Evolutionary conservation across 2,113 vertebrate genomes (phyloP).

Genomic region (Leuciscus idus): DNA sequence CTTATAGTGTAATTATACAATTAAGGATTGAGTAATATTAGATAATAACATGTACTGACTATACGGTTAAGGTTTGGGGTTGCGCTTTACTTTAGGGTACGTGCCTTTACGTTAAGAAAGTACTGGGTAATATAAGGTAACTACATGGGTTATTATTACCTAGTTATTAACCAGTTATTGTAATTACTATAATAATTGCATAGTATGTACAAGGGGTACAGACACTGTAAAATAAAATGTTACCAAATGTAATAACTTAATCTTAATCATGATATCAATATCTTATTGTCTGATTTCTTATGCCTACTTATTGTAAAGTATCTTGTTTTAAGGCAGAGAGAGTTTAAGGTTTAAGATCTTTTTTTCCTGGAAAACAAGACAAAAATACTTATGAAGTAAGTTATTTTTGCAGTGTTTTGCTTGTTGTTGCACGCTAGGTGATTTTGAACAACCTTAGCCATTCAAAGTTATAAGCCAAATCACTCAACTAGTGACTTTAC

Average conservation of each 20-base stretch:
- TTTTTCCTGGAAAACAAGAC: background rate
- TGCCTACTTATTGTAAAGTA: background rate
- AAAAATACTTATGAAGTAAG: background rate
- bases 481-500: background rate
- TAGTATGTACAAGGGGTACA: background rate
- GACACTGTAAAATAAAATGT: background rate
- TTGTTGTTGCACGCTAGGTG: background rate
- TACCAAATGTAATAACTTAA: background rate
- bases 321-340: no score
- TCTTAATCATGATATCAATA: background rate
- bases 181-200: background rate
- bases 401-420: background rate
- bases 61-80: background rate
- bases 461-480: background rate
- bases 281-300: background rate
- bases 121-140: no score
- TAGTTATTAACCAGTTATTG: background rate
- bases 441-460: background rate
- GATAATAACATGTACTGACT: no score
- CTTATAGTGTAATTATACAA: background rate
- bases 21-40: background rate
- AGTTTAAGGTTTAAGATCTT: background rate
- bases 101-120: no score
- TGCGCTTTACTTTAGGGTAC: background rate
- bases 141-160: no score